Evolutionary conservation across 1,140 invertebrate genomes (phyloP).

Genomic region (Anthonomus grandis): DNA sequence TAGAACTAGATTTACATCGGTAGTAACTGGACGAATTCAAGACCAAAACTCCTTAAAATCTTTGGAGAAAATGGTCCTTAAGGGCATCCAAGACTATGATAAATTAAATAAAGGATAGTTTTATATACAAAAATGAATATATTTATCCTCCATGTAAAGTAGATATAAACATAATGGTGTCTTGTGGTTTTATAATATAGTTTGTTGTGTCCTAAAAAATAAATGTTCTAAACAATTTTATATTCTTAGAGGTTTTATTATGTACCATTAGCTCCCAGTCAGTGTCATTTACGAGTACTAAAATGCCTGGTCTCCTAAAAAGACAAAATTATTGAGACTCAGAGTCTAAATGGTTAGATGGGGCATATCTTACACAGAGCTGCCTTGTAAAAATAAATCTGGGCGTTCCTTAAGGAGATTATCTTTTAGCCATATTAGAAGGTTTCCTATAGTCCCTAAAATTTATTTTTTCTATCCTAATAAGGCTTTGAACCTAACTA

Average conservation of each 20-base stretch:
- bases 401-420: slow-evolving; percentile 81
- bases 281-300: slow-evolving; percentile 87
- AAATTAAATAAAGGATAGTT: too few species aligned
- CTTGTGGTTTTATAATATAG: slow-evolving; percentile 36
- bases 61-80: too few species aligned
- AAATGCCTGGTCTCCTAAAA: slow-evolving; percentile 81
- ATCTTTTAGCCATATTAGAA: slow-evolving; percentile 79
- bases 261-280: slow-evolving; percentile 88
- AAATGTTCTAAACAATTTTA: background rate
- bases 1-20: too few species aligned
- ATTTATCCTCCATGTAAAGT: slow-evolving; percentile 37
- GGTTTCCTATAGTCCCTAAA: slow-evolving; percentile 69
- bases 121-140: too few species aligned
- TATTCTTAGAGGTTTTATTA: background rate
- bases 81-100: too few species aligned
- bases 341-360: background rate
- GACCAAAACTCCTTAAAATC: too few species aligned
- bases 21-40: too few species aligned
- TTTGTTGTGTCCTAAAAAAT: slow-evolving; percentile 32
- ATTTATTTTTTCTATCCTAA: too few species aligned
- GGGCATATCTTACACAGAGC: slow-evolving; percentile 65
- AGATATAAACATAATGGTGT: slow-evolving; percentile 37
- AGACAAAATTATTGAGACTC: background rate
- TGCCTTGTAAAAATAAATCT: slow-evolving; percentile 85
- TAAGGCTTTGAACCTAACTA: too few species aligned